These are phyloP conservation scores for Heliconius melpomene DNA, from an alignment of 1,140 invertebrate species.

Conservation along the genomic window DNA sequence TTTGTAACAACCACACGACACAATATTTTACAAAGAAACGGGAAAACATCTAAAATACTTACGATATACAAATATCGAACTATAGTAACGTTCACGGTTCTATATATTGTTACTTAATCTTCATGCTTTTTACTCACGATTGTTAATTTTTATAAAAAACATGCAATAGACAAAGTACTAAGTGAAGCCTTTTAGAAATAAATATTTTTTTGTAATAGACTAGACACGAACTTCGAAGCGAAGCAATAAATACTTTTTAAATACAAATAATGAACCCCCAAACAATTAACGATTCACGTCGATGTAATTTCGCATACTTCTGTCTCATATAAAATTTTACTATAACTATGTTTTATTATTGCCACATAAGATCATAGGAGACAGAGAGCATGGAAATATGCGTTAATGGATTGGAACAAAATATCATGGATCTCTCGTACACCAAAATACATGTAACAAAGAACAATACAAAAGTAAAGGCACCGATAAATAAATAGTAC, in stretches of 20 bases:
- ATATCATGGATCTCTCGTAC: slow-evolving; percentile 47
- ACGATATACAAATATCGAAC: slow-evolving; percentile 19
- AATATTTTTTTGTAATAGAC: slow-evolving; percentile 23
- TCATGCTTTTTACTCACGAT: slow-evolving; percentile 35
- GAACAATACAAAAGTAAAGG: slow-evolving; percentile 42
- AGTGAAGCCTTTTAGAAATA: background rate
- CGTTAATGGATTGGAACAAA: slow-evolving; percentile 42
- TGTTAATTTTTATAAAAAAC: background rate
- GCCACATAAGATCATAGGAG: slow-evolving; percentile 47
- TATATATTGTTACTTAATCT: slow-evolving; percentile 20
- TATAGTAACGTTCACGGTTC: background rate
- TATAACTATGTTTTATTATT: slow-evolving; percentile 54
- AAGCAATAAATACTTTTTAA: slow-evolving; percentile 43
- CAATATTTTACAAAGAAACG: slow-evolving; percentile 28
- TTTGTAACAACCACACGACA: slow-evolving; percentile 32
- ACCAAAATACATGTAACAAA: slow-evolving; percentile 17
- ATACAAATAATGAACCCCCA: slow-evolving; percentile 36
- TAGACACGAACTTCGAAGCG: slow-evolving; percentile 47
- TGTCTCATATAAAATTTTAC: slow-evolving; percentile 50
- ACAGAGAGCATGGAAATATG: slow-evolving; percentile 48
- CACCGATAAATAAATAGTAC: slow-evolving; percentile 57
- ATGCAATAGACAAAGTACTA: slow-evolving; percentile 2
- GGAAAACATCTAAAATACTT: slow-evolving; percentile 26
- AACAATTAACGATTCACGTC: slow-evolving; percentile 30
- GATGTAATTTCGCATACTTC: slow-evolving; percentile 42